Conservation (phyloP, 2,113 vertebrate genomes). For the Callopanchax toddi region DNA sequence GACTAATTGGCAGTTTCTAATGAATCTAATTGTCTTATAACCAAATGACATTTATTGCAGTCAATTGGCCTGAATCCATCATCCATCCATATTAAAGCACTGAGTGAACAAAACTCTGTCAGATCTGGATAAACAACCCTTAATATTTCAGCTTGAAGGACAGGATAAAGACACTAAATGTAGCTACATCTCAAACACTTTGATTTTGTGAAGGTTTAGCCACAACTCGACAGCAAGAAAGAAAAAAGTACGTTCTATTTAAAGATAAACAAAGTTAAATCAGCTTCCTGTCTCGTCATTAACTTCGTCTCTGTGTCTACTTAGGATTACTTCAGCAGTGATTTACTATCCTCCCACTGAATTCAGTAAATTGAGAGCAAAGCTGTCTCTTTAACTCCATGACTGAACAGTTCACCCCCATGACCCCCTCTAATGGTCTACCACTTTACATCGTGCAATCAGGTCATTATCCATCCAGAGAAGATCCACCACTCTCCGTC, state of each 20-base stretch:
- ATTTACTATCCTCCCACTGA: not conserved
- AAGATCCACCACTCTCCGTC: slow-evolving; percentile 5
- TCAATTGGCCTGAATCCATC: no score
- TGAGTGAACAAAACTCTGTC: slow-evolving; percentile 1
- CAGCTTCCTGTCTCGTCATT: not conserved
- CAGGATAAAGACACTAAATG: not conserved
- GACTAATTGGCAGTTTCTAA: no score
- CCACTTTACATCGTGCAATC: slow-evolving; percentile 14
- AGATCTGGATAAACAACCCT: not conserved
- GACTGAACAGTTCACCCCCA: slow-evolving; percentile 29
- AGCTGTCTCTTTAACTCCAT: slow-evolving; percentile 20
- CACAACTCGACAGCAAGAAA: not conserved
- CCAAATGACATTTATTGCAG: no score
- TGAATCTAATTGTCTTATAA: no score
- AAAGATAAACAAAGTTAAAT: not conserved
- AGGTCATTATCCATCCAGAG: slow-evolving; percentile 23
- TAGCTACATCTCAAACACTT: not conserved
- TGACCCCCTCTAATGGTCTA: slow-evolving; percentile 1
- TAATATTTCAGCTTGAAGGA: not conserved
- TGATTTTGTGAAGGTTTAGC: not conserved
- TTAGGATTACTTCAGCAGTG: not conserved
- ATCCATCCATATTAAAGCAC: not conserved
- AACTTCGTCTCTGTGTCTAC: not conserved
- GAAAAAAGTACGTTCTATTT: not conserved
- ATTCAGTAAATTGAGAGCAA: slow-evolving; percentile 3